These are phyloP conservation scores for Zaprionus ornatus DNA, from an alignment of 1,140 invertebrate genomes.

Conservation along the genomic window DNA sequence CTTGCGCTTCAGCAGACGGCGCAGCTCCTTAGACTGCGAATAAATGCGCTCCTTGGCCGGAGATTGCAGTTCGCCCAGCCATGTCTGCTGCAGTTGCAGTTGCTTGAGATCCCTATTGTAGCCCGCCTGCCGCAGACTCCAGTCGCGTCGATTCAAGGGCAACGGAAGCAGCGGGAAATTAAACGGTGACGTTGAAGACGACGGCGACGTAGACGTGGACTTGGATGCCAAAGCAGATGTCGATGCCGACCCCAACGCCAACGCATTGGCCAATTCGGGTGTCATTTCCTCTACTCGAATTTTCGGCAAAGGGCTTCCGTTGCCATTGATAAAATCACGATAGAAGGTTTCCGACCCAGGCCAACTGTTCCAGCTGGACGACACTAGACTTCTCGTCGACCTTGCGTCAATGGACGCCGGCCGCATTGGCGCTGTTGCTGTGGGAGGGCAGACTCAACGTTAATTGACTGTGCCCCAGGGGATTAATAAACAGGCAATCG, in stretches of 20 bases:
- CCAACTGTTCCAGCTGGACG: constrained; percentile 25
- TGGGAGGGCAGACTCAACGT: constrained; percentile 1
- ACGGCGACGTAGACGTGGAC: neutral
- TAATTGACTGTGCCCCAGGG: constrained; percentile 30
- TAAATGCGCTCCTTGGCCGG: constrained; percentile 39
- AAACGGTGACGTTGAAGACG: constrained; percentile 1
- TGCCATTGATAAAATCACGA: constrained; percentile 25
- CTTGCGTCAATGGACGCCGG: constrained; percentile 31
- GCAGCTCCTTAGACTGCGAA: constrained; percentile 16
- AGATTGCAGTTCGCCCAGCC: constrained; percentile 49
- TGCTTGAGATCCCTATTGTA: constrained; percentile 40
- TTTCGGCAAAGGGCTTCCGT: constrained; percentile 67
- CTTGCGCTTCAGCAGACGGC: constrained; percentile 47
- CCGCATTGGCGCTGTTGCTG: constrained; percentile 48
- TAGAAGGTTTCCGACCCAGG: constrained; percentile 2
- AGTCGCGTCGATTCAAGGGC: constrained; percentile 8
- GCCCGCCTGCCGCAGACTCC: constrained; percentile 23
- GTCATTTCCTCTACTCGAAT: constrained; percentile 51
- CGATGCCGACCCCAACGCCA: neutral
- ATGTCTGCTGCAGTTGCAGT: constrained; percentile 52
- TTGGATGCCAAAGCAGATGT: neutral
- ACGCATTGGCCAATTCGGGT: constrained; percentile 34
- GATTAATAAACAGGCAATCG: constrained; percentile 16
- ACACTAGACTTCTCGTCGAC: neutral
- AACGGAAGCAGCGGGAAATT: constrained; percentile 58